Evolutionary conservation across 2,888 invertebrate species (phyloP), one percentile per base, ranked within the genome.

Genomic region (Dichetophora obliterata): DNA sequence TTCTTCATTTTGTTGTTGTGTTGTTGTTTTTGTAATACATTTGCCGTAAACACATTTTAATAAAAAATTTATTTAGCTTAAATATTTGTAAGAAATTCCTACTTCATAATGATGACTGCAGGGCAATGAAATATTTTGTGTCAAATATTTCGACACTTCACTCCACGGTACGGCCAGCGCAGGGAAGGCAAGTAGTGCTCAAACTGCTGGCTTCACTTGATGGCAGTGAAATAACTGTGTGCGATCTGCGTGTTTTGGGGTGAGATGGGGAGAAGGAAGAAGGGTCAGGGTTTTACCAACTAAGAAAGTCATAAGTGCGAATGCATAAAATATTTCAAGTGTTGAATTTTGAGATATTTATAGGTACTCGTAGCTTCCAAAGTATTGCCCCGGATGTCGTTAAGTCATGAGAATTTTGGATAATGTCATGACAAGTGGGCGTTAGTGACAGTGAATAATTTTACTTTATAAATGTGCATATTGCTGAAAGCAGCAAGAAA

Each of bases 271-370:
- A n/a, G n/a, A n/a, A n/a, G n/a, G n/a, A n/a, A n/a, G n/a, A n/a
- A n/a, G n/a, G n/a, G n/a, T n/a, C n/a, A n/a, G n/a, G n/a, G 65
- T 43, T 3, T 11, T 1, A 43, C 11, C 19, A 54, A 54, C 19
- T 8, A 22, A 59, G 22, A 9, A 24, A 59, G 9, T 27, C 59
- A 59, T 37, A 22, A 34, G 66, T 66, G 37, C 43, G 66, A 52
- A 70, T 70, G 69, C 52, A 50, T 69, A 50, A 69, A 69, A 69
- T 69, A 27, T 50, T 69, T 52, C 34, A 52, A 70, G 69, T 70
- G 52, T 52, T 34, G 54, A 52, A 54, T 54, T 70, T 70, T 54
- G 24, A 52, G 52, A n/a, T 27, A 70, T 54, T 52, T n/a, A 5
- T 11, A 70, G 54, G 8, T n/a, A n/a, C n/a, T 31, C 54, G 27